Evolutionary conservation across 53 echinoderm and acorn worm genomes (phyloP).

Genomic region (Crossaster papposus): DNA sequence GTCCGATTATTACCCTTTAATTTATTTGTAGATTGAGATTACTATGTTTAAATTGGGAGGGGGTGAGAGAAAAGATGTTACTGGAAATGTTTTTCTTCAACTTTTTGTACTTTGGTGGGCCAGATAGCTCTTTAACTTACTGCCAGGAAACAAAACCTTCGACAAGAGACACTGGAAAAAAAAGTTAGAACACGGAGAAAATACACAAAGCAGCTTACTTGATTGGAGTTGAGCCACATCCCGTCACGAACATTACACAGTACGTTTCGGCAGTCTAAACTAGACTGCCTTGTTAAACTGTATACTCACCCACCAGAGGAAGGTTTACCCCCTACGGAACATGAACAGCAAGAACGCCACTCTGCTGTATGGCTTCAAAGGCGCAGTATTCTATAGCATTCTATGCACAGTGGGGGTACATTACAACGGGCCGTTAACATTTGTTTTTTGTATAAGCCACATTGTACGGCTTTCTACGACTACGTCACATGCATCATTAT

Average conservation of each 20-base stretch:
- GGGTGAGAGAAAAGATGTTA: too few species aligned
- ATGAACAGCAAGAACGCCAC: slow-evolving; percentile 58
- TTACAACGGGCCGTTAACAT: slow-evolving; percentile 58
- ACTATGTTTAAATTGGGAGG: too few species aligned
- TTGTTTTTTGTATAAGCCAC: slow-evolving; percentile 26
- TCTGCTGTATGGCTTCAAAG: slow-evolving; percentile 54
- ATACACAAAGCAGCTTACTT: slow-evolving; percentile 31
- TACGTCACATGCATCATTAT: background rate
- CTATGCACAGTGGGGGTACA: slow-evolving; percentile 60
- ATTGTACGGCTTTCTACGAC: slow-evolving; percentile 23
- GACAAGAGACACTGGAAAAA: background rate
- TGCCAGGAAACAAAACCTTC: background rate
- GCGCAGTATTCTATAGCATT: slow-evolving; percentile 59
- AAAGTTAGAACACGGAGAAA: background rate
- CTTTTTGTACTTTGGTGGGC: too few species aligned
- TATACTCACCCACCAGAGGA: slow-evolving; percentile 47
- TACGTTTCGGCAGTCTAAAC: slow-evolving; percentile 12
- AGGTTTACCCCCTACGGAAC: slow-evolving; percentile 37
- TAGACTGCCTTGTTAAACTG: slow-evolving; percentile 12
- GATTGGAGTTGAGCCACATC: slow-evolving; percentile 5
- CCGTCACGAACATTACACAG: background rate
- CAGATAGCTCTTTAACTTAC: too few species aligned
- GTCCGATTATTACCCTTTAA: too few species aligned
- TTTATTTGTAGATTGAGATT: too few species aligned
- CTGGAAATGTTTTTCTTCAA: too few species aligned